These are phyloP conservation scores for Mastomys natalensis DNA, from an alignment of 2,113 vertebrate genomes.

Conservation along the genomic window DNA sequence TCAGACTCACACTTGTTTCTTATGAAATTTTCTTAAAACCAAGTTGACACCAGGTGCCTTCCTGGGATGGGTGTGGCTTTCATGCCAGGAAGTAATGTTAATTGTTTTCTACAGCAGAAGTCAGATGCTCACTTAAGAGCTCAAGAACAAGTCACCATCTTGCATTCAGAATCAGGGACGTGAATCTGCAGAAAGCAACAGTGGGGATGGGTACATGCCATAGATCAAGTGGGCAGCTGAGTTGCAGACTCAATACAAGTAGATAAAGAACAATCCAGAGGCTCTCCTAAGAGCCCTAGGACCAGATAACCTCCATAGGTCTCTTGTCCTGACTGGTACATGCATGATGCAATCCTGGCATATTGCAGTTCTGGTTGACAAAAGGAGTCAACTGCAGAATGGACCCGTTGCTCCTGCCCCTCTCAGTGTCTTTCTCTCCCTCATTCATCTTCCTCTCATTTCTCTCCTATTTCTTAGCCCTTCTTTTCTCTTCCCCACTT, in stretches of 20 bases:
- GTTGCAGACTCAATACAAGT: background rate
- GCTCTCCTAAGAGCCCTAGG: background rate
- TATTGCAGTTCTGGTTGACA: background rate
- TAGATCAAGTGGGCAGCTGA: background rate
- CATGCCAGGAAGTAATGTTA: background rate
- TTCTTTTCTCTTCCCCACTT: background rate
- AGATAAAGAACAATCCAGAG: background rate
- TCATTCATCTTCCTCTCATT: background rate
- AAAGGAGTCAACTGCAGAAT: background rate
- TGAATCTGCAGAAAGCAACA: background rate
- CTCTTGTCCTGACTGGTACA: background rate
- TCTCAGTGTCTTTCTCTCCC: too few relatives aligned
- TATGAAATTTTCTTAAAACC: background rate
- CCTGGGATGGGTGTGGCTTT: background rate
- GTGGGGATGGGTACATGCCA: background rate
- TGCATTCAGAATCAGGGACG: background rate
- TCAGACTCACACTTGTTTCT: background rate
- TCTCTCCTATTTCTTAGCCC: background rate
- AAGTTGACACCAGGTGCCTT: background rate
- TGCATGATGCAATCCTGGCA: background rate
- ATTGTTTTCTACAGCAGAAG: background rate
- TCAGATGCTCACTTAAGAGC: background rate
- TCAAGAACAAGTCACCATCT: background rate
- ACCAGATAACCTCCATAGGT: background rate
- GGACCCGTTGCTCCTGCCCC: background rate